Percentiles rank a stretch among this genome's conserved stretches.
phyloP scores from a whole-genome alignment of 2,888 invertebrate species.

The Pollenia amentaria region DNA sequence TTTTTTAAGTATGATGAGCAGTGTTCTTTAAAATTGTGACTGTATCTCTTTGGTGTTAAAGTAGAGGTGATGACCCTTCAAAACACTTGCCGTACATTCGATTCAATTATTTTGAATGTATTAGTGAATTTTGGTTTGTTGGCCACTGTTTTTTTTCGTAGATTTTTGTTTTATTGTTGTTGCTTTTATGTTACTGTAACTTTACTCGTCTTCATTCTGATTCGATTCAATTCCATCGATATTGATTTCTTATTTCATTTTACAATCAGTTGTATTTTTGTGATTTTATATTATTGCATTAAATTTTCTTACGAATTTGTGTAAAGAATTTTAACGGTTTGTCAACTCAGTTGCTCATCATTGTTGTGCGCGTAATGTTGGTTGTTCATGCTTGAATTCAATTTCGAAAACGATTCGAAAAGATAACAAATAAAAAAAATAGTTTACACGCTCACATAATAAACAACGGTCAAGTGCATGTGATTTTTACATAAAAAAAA shows the following conservation, averaged over 20 bases:
- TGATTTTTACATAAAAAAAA: constrained; percentile 45
- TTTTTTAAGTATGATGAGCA: background rate
- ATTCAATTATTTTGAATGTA: background rate
- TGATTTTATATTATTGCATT: constrained; percentile 30
- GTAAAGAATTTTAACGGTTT: constrained; percentile 51
- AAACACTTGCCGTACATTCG: background rate
- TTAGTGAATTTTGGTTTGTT: constrained; percentile 17
- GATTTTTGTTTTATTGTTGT: constrained; percentile 19
- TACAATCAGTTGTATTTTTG: constrained; percentile 31
- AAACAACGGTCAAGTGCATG: constrained; percentile 60
- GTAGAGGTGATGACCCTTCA: constrained; percentile 47
- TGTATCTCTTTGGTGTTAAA: background rate
- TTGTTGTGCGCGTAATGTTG: constrained; percentile 66
- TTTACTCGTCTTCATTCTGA: background rate
- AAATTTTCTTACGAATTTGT: constrained; percentile 36
- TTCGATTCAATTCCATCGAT: constrained; percentile 29
- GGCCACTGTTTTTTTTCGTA: background rate
- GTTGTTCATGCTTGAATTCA: constrained; percentile 54
- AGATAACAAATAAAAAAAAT: constrained; percentile 11
- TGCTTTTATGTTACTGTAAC: constrained; percentile 17
- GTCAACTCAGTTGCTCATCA: constrained; percentile 70
- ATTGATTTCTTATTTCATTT: constrained; percentile 62
- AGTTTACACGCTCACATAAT: constrained; percentile 7
- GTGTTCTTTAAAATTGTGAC: constrained; percentile 1
- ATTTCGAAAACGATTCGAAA: constrained; percentile 27